phyloP scores from a whole-genome alignment of 1,140 invertebrate genomes.

The Aethina tumida region DNA sequence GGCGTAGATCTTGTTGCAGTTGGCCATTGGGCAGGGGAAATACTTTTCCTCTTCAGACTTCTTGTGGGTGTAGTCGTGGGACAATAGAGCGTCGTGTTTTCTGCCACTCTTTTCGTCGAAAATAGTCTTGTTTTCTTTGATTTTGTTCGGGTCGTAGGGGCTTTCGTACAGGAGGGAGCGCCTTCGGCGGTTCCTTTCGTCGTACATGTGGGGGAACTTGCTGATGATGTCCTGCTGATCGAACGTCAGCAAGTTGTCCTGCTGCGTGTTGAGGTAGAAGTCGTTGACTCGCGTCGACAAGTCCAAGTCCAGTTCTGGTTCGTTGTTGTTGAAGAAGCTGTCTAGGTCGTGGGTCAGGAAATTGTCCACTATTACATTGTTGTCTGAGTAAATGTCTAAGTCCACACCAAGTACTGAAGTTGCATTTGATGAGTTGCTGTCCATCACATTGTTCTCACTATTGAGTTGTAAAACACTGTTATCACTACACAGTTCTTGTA shows the following conservation, averaged over 20 bases:
- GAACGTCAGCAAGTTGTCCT: slow-evolving; percentile 13
- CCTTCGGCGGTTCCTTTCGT: slow-evolving; percentile 31
- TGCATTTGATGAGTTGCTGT: slow-evolving; percentile 12
- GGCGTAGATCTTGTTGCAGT: slow-evolving; percentile 68
- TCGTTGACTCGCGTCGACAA: slow-evolving; percentile 15
- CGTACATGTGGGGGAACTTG: slow-evolving; percentile 33
- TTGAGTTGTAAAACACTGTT: slow-evolving; percentile 12
- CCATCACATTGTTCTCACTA: slow-evolving; percentile 10
- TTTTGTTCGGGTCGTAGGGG: slow-evolving; percentile 9
- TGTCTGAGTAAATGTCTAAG: slow-evolving; percentile 20
- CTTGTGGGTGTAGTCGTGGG: slow-evolving; percentile 28
- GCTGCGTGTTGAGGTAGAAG: slow-evolving; percentile 10
- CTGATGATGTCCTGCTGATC: slow-evolving; percentile 21
- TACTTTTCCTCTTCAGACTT: slow-evolving; percentile 30
- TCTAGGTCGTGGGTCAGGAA: slow-evolving; percentile 6
- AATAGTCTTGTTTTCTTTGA: slow-evolving; percentile 12
- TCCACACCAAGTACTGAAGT: slow-evolving; percentile 27
- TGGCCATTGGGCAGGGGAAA: slow-evolving; percentile 48
- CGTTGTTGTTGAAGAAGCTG: slow-evolving; percentile 7
- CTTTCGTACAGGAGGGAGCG: slow-evolving; percentile 31
- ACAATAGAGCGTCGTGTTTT: slow-evolving; percentile 19
- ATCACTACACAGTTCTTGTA: slow-evolving; percentile 3
- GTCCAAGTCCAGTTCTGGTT: slow-evolving; percentile 9
- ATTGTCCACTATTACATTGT: slow-evolving; percentile 9
- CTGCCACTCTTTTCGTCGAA: slow-evolving; percentile 8